phyloP scores from a whole-genome alignment of 2,888 invertebrate species.

The Nemapogon koenigi region DNA sequence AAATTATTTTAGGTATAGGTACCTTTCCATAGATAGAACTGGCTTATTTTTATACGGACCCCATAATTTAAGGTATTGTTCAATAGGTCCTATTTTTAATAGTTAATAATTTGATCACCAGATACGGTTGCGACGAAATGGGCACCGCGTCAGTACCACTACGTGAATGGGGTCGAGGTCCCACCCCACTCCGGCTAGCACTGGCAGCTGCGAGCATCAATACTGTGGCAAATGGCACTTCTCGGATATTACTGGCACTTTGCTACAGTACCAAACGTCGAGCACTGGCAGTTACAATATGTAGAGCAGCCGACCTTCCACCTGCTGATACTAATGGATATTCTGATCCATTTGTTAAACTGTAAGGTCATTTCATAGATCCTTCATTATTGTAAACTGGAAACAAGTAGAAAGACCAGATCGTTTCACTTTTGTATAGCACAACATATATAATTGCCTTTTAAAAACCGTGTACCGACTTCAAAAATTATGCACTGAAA shows the following conservation, averaged over 20 bases:
- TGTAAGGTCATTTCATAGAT: constrained; percentile 65
- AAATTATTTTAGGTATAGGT: too few species aligned
- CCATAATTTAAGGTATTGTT: too few species aligned
- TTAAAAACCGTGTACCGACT: too few species aligned
- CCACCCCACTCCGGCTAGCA: constrained; percentile 45
- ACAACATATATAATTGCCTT: too few species aligned
- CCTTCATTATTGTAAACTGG: background rate
- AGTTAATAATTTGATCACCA: too few species aligned
- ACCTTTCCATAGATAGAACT: too few species aligned
- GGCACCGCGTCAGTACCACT: constrained; percentile 53
- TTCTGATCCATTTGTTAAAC: constrained; percentile 94
- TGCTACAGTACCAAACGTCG: constrained; percentile 83
- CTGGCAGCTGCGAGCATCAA: constrained; percentile 55
- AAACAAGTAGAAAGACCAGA: too few species aligned
- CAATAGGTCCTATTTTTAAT: too few species aligned
- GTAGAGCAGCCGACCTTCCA: constrained; percentile 83
- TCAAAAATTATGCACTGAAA: too few species aligned
- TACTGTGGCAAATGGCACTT: constrained; percentile 71
- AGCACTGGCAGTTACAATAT: constrained; percentile 81
- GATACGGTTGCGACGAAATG: constrained; percentile 59
- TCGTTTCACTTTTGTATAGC: too few species aligned
- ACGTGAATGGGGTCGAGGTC: constrained; percentile 43
- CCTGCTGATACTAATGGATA: constrained; percentile 93
- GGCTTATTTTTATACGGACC: too few species aligned
- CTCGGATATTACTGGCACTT: constrained; percentile 82